phyloP scores from a whole-genome alignment of 1,140 invertebrate genomes.

The Pemphigus obesinymphae region DNA sequence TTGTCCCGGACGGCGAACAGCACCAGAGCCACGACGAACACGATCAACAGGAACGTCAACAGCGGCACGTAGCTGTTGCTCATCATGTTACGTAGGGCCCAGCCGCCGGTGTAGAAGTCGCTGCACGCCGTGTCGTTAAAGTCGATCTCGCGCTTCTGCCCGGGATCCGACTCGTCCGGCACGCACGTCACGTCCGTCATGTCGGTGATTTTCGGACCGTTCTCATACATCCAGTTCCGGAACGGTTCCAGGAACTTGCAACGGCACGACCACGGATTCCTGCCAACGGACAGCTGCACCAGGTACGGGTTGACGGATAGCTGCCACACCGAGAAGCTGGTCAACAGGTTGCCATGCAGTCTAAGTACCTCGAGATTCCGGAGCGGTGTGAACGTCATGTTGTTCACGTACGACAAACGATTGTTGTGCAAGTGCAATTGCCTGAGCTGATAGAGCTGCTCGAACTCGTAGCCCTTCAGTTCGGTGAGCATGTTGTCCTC shows the following conservation, averaged over 20 bases:
- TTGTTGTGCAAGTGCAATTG: slow-evolving; percentile 87
- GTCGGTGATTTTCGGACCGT: slow-evolving; percentile 73
- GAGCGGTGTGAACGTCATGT: slow-evolving; percentile 72
- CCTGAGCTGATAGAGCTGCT: slow-evolving; percentile 70
- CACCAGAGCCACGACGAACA: slow-evolving; percentile 67
- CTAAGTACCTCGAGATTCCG: slow-evolving; percentile 73
- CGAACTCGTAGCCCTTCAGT: slow-evolving; percentile 84
- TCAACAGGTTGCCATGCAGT: slow-evolving; percentile 77
- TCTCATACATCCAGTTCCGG: slow-evolving; percentile 75
- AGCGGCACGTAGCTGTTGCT: slow-evolving; percentile 76
- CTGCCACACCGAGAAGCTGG: slow-evolving; percentile 78
- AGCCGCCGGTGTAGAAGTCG: slow-evolving; percentile 75
- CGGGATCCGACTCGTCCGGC: slow-evolving; percentile 67
- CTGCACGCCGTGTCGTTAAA: slow-evolving; percentile 76
- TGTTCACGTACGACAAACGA: slow-evolving; percentile 69
- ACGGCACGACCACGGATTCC: slow-evolving; percentile 83
- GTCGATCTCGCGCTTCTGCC: slow-evolving; percentile 67
- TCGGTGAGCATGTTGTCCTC: slow-evolving; percentile 76
- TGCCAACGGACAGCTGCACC: slow-evolving; percentile 66
- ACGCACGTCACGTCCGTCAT: slow-evolving; percentile 72
- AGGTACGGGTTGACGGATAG: slow-evolving; percentile 68
- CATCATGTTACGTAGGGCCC: slow-evolving; percentile 75
- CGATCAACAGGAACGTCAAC: slow-evolving; percentile 66
- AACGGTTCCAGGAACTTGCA: slow-evolving; percentile 84
- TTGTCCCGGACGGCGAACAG: slow-evolving; percentile 78